Conservation (phyloP, 2,113 vertebrate species). For the Rhizomys pruinosus region DNA sequence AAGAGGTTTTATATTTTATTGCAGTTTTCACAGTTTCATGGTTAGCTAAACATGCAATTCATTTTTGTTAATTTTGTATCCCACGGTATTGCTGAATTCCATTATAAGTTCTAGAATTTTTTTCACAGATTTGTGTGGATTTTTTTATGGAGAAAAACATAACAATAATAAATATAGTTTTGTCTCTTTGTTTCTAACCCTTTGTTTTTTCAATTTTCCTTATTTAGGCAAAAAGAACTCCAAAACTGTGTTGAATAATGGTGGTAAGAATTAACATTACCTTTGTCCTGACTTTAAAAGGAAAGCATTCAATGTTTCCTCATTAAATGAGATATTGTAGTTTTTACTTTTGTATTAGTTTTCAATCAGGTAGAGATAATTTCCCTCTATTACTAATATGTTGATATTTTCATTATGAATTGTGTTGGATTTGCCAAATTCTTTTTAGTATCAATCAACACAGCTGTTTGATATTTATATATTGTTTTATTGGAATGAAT, state of each 20-base stretch:
- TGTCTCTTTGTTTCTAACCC: not conserved
- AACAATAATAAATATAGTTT: not conserved
- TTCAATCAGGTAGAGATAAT: not conserved
- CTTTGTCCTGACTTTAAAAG: not conserved
- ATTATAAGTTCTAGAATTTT: not conserved
- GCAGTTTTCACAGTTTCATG: not conserved
- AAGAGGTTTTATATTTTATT: slow-evolving; percentile 6
- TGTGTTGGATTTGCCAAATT: not conserved
- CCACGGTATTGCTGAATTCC: not conserved
- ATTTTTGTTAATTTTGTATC: not conserved
- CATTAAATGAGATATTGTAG: not conserved
- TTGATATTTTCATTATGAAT: slow-evolving; percentile 7
- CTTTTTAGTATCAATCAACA: not conserved
- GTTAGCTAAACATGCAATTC: not conserved
- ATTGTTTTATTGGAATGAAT: not conserved
- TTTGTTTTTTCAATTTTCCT: not conserved
- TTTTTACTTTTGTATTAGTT: not conserved
- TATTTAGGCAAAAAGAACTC: not conserved
- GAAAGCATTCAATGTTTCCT: not conserved
- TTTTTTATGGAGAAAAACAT: not conserved
- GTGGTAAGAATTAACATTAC: not conserved
- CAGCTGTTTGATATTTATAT: not conserved
- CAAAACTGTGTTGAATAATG: not conserved
- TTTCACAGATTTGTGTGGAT: not conserved
- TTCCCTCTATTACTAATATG: not conserved